Percentiles rank a stretch among this genome's conserved stretches.
phyloP scores from a whole-genome alignment of 2,797 vertebrate genomes.

The Brachyalestes nurse region DNA sequence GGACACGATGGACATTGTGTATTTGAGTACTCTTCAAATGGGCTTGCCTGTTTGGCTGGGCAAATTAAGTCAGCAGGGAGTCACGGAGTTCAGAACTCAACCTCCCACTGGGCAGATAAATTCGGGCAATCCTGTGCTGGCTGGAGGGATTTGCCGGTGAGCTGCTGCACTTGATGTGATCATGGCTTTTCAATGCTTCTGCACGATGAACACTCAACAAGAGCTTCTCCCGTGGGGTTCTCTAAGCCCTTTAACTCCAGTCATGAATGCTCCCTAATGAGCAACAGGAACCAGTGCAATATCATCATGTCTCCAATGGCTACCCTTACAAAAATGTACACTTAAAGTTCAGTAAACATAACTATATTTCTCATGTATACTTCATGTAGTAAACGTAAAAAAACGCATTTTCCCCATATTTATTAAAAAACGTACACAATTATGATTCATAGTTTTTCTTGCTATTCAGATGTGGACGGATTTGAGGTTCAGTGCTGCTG shows the following conservation, averaged over 20 bases:
- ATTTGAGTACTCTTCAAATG: slow-evolving; percentile 8
- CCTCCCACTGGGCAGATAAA: slow-evolving; percentile 34
- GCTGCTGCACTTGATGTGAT: slow-evolving; percentile 39
- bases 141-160: slow-evolving; percentile 31
- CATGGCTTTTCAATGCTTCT: slow-evolving; percentile 41
- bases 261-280: slow-evolving; percentile 31
- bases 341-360: no score
- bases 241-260: slow-evolving; percentile 14
- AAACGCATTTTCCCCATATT: no score
- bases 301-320: slow-evolving; percentile 14
- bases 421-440: no score
- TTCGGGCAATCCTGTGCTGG: slow-evolving; percentile 16
- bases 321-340: neutral
- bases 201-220: slow-evolving; percentile 16
- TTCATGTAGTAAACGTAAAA: no score
- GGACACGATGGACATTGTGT: slow-evolving; percentile 15
- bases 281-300: slow-evolving; percentile 2
- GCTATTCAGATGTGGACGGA: no score
- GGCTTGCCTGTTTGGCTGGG: slow-evolving; percentile 13
- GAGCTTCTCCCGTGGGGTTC: slow-evolving; percentile 16
- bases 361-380: no score
- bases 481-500: no score
- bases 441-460: no score
- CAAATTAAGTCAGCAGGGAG: slow-evolving; percentile 25
- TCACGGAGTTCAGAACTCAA: slow-evolving; percentile 16